Percentiles rank a stretch among this genome's conserved stretches.
These are phyloP conservation scores for Vandiemenella viatica DNA, from an alignment of 2,888 invertebrate genomes.

Conservation along the genomic window DNA sequence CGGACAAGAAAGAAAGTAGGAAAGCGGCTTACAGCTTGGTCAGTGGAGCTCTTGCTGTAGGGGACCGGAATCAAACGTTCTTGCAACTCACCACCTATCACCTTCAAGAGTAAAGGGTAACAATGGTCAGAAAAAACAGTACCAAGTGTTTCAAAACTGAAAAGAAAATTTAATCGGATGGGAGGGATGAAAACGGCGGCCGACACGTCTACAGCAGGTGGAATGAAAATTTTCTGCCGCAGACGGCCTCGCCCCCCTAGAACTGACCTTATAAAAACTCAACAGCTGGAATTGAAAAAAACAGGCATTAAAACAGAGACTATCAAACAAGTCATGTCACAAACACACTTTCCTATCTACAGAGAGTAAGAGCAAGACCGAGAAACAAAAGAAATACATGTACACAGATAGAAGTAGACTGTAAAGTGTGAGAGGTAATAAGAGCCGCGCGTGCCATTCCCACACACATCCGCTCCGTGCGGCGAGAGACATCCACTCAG, in stretches of 20 bases:
- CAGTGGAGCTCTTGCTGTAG: conserved; percentile 99
- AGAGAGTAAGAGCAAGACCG: conserved; percentile 15
- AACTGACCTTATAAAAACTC: conserved; percentile 16
- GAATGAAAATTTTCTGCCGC: conserved; percentile 14
- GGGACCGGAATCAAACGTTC: conserved; percentile 99
- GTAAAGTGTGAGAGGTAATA: conserved; percentile 14
- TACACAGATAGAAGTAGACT: conserved; percentile 12
- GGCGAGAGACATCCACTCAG: conserved; percentile 20
- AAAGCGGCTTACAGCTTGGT: conserved; percentile 97
- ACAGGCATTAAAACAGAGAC: conserved; percentile 18
- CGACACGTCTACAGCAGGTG: conserved; percentile 17
- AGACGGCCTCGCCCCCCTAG: no score
- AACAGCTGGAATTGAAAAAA: conserved; percentile 19
- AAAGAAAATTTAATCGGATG: conserved; percentile 1
- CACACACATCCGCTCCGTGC: no score
- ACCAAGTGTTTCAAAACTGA: conserved; percentile 18
- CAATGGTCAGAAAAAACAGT: conserved; percentile 34
- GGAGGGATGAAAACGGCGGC: conserved; percentile 11
- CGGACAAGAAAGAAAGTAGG: conserved; percentile 36
- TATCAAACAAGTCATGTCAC: conserved; percentile 17
- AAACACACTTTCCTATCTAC: conserved; percentile 17
- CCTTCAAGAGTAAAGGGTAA: conserved; percentile 89
- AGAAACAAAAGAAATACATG: conserved; percentile 11
- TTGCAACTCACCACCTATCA: conserved; percentile 99
- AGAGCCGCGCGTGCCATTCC: conserved; percentile 15